Percentiles rank a stretch among this genome's conserved stretches.
phyloP scores from a whole-genome alignment of 2,888 invertebrate species.

The Acanthosepion esculentum region DNA sequence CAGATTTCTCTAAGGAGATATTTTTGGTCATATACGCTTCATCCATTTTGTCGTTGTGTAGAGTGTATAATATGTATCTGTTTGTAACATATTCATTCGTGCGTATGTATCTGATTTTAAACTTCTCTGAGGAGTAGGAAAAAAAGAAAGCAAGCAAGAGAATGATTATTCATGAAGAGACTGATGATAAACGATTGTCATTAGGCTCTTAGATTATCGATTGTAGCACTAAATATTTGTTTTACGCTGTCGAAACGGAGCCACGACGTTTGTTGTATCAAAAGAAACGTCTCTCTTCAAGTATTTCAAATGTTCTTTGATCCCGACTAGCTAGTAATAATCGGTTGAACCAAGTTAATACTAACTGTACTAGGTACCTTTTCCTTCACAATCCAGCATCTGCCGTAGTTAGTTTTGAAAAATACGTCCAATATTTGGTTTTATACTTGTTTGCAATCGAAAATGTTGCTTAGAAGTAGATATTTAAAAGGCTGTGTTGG shows the following conservation, averaged over 20 bases:
- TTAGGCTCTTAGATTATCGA: neutral
- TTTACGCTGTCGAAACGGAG: neutral
- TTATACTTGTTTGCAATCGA: too few species aligned
- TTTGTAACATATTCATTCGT: neutral
- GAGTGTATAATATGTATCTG: neutral
- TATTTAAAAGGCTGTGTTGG: too few species aligned
- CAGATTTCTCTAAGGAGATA: too few species aligned
- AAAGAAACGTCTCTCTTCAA: slow-evolving; percentile 11
- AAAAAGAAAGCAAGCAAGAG: neutral
- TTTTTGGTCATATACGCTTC: too few species aligned
- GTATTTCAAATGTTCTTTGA: neutral
- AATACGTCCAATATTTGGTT: too few species aligned
- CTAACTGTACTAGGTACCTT: too few species aligned
- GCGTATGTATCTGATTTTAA: neutral
- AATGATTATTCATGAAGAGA: neutral
- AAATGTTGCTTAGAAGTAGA: too few species aligned
- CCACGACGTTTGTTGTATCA: neutral
- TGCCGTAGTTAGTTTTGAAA: too few species aligned
- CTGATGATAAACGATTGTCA: neutral
- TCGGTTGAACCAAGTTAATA: too few species aligned
- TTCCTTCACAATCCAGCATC: too few species aligned
- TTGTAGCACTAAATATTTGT: neutral
- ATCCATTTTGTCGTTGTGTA: too few species aligned
- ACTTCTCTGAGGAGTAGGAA: neutral
- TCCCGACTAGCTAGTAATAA: neutral